A percentile compares a stretch with the other conserved stretches of the same genome.
Conservation (phyloP, 2,113 vertebrate species). For the Scomber japonicus region DNA sequence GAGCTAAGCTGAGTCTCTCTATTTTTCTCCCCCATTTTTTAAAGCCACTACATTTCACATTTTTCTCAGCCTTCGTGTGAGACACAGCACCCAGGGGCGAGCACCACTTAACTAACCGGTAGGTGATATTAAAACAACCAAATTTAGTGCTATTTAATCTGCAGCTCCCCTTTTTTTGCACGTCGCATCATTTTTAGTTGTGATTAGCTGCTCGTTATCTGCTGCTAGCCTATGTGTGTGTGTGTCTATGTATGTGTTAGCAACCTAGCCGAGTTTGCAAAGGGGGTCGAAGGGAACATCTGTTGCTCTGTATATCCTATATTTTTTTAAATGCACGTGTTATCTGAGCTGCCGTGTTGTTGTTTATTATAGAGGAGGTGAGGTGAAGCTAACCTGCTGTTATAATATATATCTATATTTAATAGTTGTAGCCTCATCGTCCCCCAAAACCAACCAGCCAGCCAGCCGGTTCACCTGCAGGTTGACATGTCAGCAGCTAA, state of each 20-base stretch:
- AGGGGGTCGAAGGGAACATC: constrained; percentile 37
- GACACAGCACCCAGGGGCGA: not conserved
- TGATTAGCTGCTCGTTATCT: constrained; percentile 67
- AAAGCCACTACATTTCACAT: not conserved
- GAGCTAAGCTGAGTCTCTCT: constrained; percentile 34
- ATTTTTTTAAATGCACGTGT: not conserved
- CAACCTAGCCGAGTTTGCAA: constrained; percentile 29
- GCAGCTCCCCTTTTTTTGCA: not conserved
- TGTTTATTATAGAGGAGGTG: not conserved
- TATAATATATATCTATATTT: constrained; percentile 9
- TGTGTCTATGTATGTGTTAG: constrained; percentile 6
- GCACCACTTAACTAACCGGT: constrained; percentile 5
- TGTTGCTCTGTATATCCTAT: constrained; percentile 46
- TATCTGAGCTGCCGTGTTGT: not conserved
- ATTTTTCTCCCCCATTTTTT: not conserved
- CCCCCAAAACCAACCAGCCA: not conserved
- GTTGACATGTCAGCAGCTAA: constrained; percentile 32
- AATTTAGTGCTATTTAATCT: not conserved
- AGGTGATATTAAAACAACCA: constrained; percentile 2
- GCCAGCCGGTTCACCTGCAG: constrained; percentile 34
- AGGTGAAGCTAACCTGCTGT: constrained; percentile 20
- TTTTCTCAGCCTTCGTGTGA: not conserved
- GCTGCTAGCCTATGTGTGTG: constrained; percentile 40
- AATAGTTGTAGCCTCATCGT: constrained; percentile 37
- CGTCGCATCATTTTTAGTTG: constrained; percentile 51